phyloP scores from a whole-genome alignment of 2,113 vertebrate genomes.

The Neogale vison region DNA sequence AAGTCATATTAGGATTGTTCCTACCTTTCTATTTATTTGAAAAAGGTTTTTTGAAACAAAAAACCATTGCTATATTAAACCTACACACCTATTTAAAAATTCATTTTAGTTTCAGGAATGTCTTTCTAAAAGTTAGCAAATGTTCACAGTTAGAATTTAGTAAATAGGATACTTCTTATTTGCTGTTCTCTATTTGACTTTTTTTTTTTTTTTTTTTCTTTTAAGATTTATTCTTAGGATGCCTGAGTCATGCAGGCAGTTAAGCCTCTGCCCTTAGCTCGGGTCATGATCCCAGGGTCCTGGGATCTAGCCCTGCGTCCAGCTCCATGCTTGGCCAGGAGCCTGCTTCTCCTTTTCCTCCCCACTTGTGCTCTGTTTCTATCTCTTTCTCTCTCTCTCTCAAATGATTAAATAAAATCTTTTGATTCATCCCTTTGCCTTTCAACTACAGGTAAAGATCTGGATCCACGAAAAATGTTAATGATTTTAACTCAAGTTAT shows the following conservation, averaged over 20 bases:
- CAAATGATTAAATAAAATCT: no score
- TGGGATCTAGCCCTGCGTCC: no score
- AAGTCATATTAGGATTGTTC: background rate
- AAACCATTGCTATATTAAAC: background rate
- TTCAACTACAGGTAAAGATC: background rate
- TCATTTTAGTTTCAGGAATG: background rate
- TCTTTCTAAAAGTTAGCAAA: background rate
- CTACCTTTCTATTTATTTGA: background rate
- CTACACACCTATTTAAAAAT: background rate
- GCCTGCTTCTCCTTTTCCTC: no score
- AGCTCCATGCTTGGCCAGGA: no score
- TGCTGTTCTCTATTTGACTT: background rate
- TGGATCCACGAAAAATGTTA: background rate
- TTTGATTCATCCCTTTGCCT: background rate
- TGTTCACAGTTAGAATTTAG: background rate
- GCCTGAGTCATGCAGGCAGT: no score
- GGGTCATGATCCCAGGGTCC: no score
- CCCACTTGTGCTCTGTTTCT: no score
- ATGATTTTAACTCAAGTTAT: background rate
- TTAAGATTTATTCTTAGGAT: background rate
- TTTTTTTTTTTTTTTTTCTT: background rate
- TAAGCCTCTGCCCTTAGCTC: no score
- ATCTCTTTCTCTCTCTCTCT: no score
- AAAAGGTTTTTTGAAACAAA: background rate
- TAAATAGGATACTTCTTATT: background rate